Conservation (phyloP, 2,888 invertebrate genomes). For the Drosophila maculinotata region DNA sequence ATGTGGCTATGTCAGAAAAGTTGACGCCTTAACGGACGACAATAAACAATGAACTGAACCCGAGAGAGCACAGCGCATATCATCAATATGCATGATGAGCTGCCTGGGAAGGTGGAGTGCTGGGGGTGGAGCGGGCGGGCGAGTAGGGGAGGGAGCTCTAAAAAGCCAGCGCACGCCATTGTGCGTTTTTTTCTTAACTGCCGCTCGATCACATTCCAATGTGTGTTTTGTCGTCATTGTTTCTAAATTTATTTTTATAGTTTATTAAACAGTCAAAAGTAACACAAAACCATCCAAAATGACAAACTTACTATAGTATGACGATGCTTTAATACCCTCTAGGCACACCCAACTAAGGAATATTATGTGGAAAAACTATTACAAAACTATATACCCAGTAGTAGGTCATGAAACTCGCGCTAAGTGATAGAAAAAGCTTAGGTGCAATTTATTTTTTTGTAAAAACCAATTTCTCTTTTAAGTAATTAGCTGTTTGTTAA, state of each 20-base stretch:
- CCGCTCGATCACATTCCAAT: constrained; percentile 73
- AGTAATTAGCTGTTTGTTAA: no score
- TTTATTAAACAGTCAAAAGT: constrained; percentile 76
- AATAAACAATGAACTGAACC: constrained; percentile 67
- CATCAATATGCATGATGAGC: constrained; percentile 80
- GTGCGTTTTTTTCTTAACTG: constrained; percentile 62
- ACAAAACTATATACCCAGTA: no score
- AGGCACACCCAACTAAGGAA: background rate
- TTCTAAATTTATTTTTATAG: constrained; percentile 79
- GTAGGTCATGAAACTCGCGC: no score
- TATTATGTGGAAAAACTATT: background rate
- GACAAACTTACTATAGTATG: constrained; percentile 13
- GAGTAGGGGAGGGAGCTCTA: constrained; percentile 17
- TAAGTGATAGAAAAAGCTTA: no score
- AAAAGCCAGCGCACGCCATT: constrained; percentile 71
- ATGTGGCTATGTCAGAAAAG: constrained; percentile 65
- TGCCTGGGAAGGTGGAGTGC: constrained; percentile 18
- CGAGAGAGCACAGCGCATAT: constrained; percentile 58
- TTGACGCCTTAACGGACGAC: constrained; percentile 68
- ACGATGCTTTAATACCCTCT: constrained; percentile 27
- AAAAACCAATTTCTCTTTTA: background rate
- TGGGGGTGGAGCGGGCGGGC: background rate
- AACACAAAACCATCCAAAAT: constrained; percentile 36
- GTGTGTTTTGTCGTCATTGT: constrained; percentile 79
- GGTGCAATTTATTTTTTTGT: no score